phyloP scores from a whole-genome alignment of 2,888 invertebrate species.

The Tachina lurida region DNA sequence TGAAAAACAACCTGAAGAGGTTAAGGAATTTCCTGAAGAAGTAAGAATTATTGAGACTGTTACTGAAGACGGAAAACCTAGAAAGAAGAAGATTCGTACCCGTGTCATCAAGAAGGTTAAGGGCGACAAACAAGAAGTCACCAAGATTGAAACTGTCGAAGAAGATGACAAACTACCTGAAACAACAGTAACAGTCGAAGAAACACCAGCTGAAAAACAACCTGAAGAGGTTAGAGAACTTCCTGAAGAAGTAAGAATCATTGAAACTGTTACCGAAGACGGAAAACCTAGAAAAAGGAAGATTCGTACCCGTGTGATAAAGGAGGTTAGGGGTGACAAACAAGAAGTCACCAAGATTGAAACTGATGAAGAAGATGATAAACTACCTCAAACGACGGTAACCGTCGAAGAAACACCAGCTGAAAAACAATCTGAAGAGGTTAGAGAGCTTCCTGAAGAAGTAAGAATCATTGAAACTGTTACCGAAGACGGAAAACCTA shows the following conservation, averaged over 20 bases:
- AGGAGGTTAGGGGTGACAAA: neutral
- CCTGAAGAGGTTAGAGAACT: slow-evolving; percentile 7
- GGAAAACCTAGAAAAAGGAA: neutral
- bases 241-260: slow-evolving; percentile 27
- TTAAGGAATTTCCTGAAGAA: slow-evolving; percentile 19
- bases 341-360: slow-evolving; percentile 4
- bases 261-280: neutral
- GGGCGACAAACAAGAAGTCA: slow-evolving; percentile 28
- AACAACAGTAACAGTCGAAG: slow-evolving; percentile 30
- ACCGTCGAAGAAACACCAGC: neutral
- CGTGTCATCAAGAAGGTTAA: slow-evolving; percentile 21
- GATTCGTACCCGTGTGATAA: neutral
- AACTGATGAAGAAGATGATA: slow-evolving; percentile 3
- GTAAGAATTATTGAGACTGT: neutral
- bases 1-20: slow-evolving; percentile 19
- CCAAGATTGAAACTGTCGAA: slow-evolving; percentile 31
- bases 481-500: slow-evolving; percentile 3
- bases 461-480: neutral
- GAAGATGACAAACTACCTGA: slow-evolving; percentile 29
- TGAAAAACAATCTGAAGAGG: neutral
- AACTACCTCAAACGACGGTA: neutral
- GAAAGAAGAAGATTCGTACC: slow-evolving; percentile 26
- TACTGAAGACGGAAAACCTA: slow-evolving; percentile 14
- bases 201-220: neutral
- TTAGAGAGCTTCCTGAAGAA: slow-evolving; percentile 8